Percentiles rank a stretch among this genome's conserved stretches.
phyloP scores from a whole-genome alignment of 2,113 vertebrate genomes.

The Hystrix cristata region DNA sequence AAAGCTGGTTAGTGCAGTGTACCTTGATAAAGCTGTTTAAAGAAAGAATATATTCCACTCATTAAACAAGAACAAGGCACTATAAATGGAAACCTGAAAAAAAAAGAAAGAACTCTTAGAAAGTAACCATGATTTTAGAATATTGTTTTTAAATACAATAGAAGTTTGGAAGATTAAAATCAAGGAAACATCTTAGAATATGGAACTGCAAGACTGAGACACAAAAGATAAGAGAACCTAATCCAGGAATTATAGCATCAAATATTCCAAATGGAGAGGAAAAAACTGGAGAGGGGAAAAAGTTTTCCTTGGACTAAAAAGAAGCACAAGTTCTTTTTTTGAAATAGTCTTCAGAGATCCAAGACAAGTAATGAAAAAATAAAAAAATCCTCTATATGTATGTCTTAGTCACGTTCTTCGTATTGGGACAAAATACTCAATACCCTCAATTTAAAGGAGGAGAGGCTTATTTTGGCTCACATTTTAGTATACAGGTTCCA shows the following conservation, averaged over 20 bases:
- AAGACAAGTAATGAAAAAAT: constrained; percentile 22
- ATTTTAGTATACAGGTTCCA: not conserved
- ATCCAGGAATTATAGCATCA: not conserved
- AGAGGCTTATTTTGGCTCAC: not conserved
- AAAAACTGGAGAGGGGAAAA: not conserved
- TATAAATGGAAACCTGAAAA: not conserved
- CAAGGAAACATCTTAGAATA: not conserved
- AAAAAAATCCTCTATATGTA: not conserved
- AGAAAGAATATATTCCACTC: not conserved
- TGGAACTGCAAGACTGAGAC: not conserved
- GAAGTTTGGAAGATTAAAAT: not conserved
- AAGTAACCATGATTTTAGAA: not conserved
- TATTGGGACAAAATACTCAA: not conserved
- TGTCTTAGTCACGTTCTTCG: not conserved
- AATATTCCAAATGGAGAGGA: not conserved
- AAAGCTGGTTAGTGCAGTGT: not conserved
- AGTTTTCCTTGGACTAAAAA: not conserved
- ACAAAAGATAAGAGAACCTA: not conserved
- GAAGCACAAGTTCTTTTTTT: not conserved
- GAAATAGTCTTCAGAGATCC: not conserved
- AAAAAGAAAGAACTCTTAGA: not conserved
- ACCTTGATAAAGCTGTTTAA: not conserved
- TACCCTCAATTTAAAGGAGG: not conserved
- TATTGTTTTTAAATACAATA: not conserved
- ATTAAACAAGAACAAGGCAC: not conserved